phyloP scores from a whole-genome alignment of 1,140 invertebrate species.

The Gryllus bimaculatus region DNA sequence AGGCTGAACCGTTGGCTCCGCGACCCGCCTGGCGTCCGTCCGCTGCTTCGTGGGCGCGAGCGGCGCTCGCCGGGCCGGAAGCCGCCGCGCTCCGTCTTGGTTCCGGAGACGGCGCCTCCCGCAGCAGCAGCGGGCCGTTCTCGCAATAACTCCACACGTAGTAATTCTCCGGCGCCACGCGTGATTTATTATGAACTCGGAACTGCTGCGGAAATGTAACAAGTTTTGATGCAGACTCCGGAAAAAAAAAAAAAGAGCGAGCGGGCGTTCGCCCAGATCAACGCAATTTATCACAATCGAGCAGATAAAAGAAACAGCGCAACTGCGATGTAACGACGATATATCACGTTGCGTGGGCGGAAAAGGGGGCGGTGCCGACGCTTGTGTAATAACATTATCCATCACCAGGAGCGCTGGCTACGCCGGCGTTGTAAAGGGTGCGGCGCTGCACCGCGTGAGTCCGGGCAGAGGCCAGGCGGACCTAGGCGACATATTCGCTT shows the following conservation, averaged over 20 bases:
- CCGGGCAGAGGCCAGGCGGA: no score
- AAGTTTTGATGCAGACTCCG: neutral
- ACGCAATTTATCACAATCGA: neutral
- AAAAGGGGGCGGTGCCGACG: neutral
- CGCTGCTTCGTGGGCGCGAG: no score
- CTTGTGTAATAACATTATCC: conserved; percentile 1
- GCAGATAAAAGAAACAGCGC: conserved; percentile 1
- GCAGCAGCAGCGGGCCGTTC: neutral
- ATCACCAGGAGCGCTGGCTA: neutral
- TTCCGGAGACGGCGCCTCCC: no score
- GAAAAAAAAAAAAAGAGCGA: neutral
- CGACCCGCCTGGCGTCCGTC: no score
- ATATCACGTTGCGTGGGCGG: neutral
- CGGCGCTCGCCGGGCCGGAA: no score
- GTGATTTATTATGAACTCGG: neutral
- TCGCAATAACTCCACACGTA: neutral
- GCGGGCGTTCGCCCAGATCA: neutral
- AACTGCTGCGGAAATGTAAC: neutral
- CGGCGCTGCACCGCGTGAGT: no score
- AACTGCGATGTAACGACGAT: neutral
- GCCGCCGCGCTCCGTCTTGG: no score
- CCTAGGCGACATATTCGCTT: neutral
- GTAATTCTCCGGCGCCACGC: neutral
- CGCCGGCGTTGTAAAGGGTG: neutral
- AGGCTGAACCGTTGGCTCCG: no score